A percentile compares a stretch with the other conserved stretches of the same genome.
Conservation (phyloP, 2,888 invertebrate species). For the Eupelmus urozonus region DNA sequence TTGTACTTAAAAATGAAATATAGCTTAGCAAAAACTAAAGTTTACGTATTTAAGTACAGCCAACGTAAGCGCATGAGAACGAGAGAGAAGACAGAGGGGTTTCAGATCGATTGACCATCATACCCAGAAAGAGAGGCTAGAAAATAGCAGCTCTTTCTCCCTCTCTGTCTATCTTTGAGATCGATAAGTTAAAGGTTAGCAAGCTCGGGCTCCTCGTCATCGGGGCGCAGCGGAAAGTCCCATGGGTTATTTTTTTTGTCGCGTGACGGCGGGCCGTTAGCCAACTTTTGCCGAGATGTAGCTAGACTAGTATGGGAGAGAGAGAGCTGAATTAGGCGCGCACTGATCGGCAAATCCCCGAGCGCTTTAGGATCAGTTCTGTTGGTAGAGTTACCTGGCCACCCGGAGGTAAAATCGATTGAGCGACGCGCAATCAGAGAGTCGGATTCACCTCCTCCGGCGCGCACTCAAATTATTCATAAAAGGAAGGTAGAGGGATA, state of each 20-base stretch:
- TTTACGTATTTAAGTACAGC: too few species aligned
- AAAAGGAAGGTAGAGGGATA: slow-evolving; percentile 8
- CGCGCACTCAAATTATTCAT: slow-evolving; percentile 41
- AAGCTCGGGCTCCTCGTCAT: slow-evolving; percentile 5
- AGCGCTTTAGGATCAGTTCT: slow-evolving; percentile 1
- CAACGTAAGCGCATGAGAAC: background rate
- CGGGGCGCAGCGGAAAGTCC: slow-evolving; percentile 46
- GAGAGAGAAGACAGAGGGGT: background rate
- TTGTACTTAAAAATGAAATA: too few species aligned
- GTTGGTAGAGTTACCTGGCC: background rate
- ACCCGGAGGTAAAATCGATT: slow-evolving; percentile 42
- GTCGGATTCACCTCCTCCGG: background rate
- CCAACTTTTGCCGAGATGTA: background rate
- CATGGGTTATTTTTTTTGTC: slow-evolving; percentile 69
- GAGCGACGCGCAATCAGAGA: slow-evolving; percentile 33
- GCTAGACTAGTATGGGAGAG: background rate
- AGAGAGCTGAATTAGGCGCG: slow-evolving; percentile 9
- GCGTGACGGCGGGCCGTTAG: slow-evolving; percentile 73
- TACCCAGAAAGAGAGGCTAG: background rate
- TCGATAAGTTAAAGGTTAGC: background rate
- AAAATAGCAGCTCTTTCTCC: background rate
- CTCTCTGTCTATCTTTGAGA: background rate
- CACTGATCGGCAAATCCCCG: slow-evolving; percentile 23
- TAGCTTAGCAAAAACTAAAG: too few species aligned
- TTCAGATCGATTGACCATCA: slow-evolving; percentile 17